Base-by-base conservation (phyloP, 2,888 invertebrate species). In the Latrodectus elegans region DNA sequence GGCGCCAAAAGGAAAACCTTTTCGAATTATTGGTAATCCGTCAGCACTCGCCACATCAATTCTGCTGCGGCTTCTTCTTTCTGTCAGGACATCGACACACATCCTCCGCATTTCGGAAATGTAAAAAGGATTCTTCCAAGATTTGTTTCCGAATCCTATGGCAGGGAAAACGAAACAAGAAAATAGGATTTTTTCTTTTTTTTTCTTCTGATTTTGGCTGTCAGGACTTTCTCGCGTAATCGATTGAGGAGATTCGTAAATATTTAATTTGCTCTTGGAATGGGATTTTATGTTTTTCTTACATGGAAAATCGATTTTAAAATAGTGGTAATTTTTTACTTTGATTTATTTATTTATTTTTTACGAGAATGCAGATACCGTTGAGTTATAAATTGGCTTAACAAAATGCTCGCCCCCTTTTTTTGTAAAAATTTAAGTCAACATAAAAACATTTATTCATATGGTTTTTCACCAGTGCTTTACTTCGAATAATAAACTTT, bases 81-180 rank as follows among this genome's bases (percentile, higher is more conserved):
- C 60, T 38, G 38, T 60, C 60, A 60, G n/a, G 60, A 60, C 17
- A 17, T 52, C 38, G 14, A 65, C 17, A 49, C 52, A 77, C 15
- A 65, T 22, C 84, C 84, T n/a, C 83, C 60, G 70, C 83, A 71
- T 60, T 60, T 38, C n/a, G 60, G 10, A 38, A 38, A 68, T 26
- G 26, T 68, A 12, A 60, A 60, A 60, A 60, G 11, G 60, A 60
- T 14, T 60, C 60, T 60, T n/a, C 60, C 12, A 10, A 60, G 12
- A 15, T 60, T 11, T 14, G 55, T 55, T 55, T 15, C 60, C n/a
- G n/a, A 60, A 60, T 60, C 60, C 60, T n/a, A 3, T 60, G 60
- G 60, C 14, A 12, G 60, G 60, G 60, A 60, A 68, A 26, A 26
- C 17, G 67, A 68, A 68, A 26, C 17, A 68, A 68, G 67, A 17